Percentiles rank a stretch among this genome's conserved stretches.
Evolutionary conservation across 2,113 vertebrate species (phyloP).

Genomic region (Campylomormyrus numenius): DNA sequence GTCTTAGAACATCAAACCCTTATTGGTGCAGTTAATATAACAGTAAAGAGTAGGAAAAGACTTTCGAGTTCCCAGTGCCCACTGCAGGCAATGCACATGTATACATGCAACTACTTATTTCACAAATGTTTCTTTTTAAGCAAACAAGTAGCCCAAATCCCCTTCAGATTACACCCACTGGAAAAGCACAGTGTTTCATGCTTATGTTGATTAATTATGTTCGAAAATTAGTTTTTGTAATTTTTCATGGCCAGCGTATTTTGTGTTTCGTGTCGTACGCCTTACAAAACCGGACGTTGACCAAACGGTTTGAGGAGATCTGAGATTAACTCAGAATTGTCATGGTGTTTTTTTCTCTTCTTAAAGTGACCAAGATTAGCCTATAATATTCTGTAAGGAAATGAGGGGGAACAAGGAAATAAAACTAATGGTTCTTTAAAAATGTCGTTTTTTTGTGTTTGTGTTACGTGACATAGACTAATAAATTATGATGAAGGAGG

Average conservation of each 20-base stretch:
- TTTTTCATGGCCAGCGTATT: constrained; percentile 28
- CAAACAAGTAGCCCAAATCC: not conserved
- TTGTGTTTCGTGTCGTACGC: constrained; percentile 20
- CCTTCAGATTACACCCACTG: not conserved
- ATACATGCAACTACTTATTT: not conserved
- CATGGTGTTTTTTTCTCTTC: constrained; percentile 41
- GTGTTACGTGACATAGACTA: not conserved
- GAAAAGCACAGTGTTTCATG: constrained; percentile 31
- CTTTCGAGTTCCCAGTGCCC: not conserved
- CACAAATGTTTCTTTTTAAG: not conserved
- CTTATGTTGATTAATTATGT: constrained; percentile 22
- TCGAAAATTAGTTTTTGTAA: constrained; percentile 3
- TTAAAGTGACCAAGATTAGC: constrained; percentile 32
- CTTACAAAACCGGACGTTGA: constrained; percentile 27
- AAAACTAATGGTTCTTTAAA: not conserved
- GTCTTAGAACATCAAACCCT: not conserved
- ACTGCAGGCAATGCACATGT: not conserved
- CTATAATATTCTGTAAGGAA: constrained; percentile 24
- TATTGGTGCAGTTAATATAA: not conserved
- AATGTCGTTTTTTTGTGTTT: not conserved
- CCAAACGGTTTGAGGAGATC: constrained; percentile 6
- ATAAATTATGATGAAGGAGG: not conserved
- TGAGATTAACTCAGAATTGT: constrained; percentile 31
- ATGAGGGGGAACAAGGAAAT: constrained; percentile 5
- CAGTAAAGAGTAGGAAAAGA: not conserved